Base-by-base conservation (phyloP, 2,888 invertebrate species). In the Chalcosyrphus nemorum region DNA sequence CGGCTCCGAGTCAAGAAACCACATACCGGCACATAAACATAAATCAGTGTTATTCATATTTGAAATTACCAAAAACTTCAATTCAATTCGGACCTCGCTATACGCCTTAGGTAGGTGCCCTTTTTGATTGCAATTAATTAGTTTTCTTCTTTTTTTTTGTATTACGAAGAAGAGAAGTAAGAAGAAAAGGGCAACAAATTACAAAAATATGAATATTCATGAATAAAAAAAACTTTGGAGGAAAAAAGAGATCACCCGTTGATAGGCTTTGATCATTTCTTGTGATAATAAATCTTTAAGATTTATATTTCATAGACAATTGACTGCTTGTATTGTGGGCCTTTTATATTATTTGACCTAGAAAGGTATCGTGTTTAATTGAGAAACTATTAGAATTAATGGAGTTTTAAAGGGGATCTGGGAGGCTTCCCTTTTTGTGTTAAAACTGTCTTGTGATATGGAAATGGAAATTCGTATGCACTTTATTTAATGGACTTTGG, bases 121-220 rank as follows among this genome's bases (percentile, higher is more conserved):
- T 59, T 24, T 71, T 19, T 27, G 59, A 59, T 71, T 71, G 50
- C 59, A 59, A 71, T 71, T 59, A 71, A 71, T 71, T 61, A 21
- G 38, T 29, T 59, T 21, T 21, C 27, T 17, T 15, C 45, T n/a
- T 38, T 45, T n/a, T 35, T 38, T 4, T 13, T 19, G n/a, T 21
- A 11, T 15, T 21, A 56, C 19, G 32, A 32, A 15, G 45, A 17
- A 32, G 43, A n/a, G 32, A 32, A 19, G 9, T 5, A 5, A 9
- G 41, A 3, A 15, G n/a, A 32, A 21, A 11, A 47, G 21, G n/a
- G 9, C 11, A 3, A 7, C 9, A 9, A 13, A 19, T 19, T 27
- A 27, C 29, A 45, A 29, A n/a, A 61, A 47, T 63, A 45, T 63
- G 47, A 61, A 61, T 61, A 61, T 61, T 61, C 61, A 61, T 61